These are phyloP conservation scores for Geotrypetes seraphini DNA, from an alignment of 2,797 vertebrate species.

Conservation along the genomic window DNA sequence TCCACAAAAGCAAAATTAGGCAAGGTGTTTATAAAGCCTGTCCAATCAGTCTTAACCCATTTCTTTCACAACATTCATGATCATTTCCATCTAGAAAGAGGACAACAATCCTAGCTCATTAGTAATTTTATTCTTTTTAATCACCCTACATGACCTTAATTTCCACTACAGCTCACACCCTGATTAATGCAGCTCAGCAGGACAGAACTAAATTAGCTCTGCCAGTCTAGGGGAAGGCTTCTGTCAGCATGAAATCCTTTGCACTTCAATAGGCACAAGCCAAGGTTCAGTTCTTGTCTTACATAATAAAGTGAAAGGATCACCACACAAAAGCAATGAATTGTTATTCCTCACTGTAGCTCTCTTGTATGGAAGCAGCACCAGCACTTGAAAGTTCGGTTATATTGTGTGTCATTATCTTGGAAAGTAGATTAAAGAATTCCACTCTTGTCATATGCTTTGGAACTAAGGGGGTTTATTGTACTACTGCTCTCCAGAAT, in stretches of 20 bases:
- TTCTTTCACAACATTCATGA: too few relatives aligned
- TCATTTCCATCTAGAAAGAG: too few relatives aligned
- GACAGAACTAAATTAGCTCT: background rate
- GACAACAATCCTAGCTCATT: too few relatives aligned
- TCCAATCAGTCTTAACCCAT: too few relatives aligned
- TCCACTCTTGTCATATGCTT: background rate
- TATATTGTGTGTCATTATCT: constrained; percentile 8
- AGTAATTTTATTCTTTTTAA: too few relatives aligned
- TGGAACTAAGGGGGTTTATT: background rate
- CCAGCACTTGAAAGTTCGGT: constrained; percentile 12
- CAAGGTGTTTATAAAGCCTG: too few relatives aligned
- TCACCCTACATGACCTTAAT: too few relatives aligned
- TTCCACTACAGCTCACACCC: too few relatives aligned
- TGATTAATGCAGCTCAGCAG: too few relatives aligned
- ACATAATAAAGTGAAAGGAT: background rate
- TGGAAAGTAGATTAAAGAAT: background rate
- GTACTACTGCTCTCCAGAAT: background rate
- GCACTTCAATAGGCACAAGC: background rate
- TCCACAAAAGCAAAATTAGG: too few relatives aligned
- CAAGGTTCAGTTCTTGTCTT: background rate
- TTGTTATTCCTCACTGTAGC: background rate
- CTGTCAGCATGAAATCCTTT: background rate
- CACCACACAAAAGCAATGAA: background rate
- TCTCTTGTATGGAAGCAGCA: background rate
- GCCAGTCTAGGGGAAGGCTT: background rate